A percentile compares a stretch with the other conserved stretches of the same genome.
Evolutionary conservation across 2,888 invertebrate genomes (phyloP).

Genomic region (Eretmocerus hayati): DNA sequence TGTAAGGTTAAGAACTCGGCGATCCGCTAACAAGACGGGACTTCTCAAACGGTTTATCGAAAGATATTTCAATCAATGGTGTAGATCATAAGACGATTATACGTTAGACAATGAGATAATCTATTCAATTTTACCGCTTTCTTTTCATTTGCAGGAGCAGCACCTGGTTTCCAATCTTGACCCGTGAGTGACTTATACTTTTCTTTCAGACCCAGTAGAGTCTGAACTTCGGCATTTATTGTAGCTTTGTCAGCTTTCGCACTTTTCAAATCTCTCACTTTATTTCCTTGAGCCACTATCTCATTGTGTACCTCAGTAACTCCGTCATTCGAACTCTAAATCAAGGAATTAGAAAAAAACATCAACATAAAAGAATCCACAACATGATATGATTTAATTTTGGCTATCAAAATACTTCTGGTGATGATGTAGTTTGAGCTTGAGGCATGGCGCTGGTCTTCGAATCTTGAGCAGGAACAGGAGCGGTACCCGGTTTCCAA

Average conservation of each 20-base stretch:
- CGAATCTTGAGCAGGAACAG: constrained; percentile 43
- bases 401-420: too few relatives aligned
- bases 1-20: too few relatives aligned
- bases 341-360: neutral
- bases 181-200: constrained; percentile 59
- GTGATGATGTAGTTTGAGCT: neutral
- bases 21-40: too few relatives aligned
- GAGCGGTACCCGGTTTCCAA: constrained; percentile 30
- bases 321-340: neutral
- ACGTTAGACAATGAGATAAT: too few relatives aligned
- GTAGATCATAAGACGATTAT: too few relatives aligned
- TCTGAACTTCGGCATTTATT: constrained; percentile 51
- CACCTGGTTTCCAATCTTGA: constrained; percentile 44
- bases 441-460: constrained; percentile 9
- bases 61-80: too few relatives aligned
- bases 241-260: constrained; percentile 33
- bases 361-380: neutral
- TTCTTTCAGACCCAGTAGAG: constrained; percentile 52
- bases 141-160: constrained; percentile 10
- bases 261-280: constrained; percentile 34
- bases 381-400: neutral
- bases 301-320: constrained; percentile 41
- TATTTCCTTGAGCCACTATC: constrained; percentile 47
- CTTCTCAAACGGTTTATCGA: too few relatives aligned
- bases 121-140: too few relatives aligned